Percentiles rank a stretch among this genome's conserved stretches.
Evolutionary conservation across 2,113 vertebrate species (phyloP).

Genomic region (Pagrus major): DNA sequence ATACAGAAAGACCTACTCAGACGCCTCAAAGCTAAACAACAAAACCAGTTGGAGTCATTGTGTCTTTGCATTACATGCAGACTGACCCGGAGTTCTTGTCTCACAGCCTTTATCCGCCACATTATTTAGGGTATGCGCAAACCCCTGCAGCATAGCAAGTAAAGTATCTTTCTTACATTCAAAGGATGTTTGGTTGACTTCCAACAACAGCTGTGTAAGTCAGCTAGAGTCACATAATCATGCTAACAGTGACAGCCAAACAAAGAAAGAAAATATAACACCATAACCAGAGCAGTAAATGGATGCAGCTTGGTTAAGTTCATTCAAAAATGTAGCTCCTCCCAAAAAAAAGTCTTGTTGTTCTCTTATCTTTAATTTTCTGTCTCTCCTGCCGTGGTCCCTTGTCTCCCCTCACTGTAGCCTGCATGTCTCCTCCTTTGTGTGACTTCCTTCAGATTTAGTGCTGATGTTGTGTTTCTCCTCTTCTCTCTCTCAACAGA

Average conservation of each 20-base stretch:
- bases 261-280: too few species aligned
- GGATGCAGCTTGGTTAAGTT: too few species aligned
- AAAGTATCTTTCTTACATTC: background rate
- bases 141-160: background rate
- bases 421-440: background rate
- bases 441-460: background rate
- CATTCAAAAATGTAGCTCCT: background rate
- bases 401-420: background rate
- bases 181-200: background rate
- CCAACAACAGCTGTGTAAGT: background rate
- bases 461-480: slow-evolving; percentile 2
- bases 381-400: background rate
- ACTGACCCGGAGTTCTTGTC: slow-evolving; percentile 80
- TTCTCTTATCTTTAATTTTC: background rate
- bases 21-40: background rate
- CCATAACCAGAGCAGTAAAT: background rate
- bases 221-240: background rate
- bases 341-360: background rate
- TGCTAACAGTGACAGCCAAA: background rate
- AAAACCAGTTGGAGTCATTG: background rate
- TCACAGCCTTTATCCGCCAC: slow-evolving; percentile 84
- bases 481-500: slow-evolving; percentile 82
- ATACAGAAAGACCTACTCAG: background rate
- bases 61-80: background rate
- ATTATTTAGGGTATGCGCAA: slow-evolving; percentile 73